Evolutionary conservation across 2,113 vertebrate genomes (phyloP).

Genomic region (Corythaeola cristata): DNA sequence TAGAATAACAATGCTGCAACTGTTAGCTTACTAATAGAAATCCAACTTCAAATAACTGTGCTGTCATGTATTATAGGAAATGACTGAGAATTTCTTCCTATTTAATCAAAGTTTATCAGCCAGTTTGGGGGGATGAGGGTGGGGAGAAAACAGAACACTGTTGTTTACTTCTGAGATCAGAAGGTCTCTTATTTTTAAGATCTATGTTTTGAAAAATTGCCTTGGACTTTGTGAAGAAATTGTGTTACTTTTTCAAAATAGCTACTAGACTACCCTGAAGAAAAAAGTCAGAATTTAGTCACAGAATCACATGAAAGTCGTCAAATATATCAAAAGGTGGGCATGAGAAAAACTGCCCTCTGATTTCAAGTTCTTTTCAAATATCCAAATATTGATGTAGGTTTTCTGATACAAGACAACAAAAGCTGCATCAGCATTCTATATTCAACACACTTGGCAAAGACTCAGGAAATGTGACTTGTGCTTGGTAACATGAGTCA

Average conservation of each 20-base stretch:
- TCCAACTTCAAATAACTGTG: background rate
- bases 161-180: constrained; percentile 29
- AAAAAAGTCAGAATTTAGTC: background rate
- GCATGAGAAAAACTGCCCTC: background rate
- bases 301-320: background rate
- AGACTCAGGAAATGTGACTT: background rate
- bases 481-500: background rate
- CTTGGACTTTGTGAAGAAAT: background rate
- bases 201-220: constrained; percentile 10
- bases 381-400: background rate
- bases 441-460: background rate
- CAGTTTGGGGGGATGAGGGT: background rate
- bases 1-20: background rate
- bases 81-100: background rate
- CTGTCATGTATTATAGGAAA: background rate
- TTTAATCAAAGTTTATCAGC: background rate
- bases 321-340: background rate
- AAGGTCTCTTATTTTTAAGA: background rate
- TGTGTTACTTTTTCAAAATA: constrained; percentile 16
- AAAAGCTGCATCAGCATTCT: background rate
- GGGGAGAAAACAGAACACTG: background rate
- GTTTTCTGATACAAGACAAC: background rate
- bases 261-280: background rate
- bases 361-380: background rate
- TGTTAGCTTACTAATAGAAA: background rate